Percentiles rank a stretch among this genome's conserved stretches.
These are phyloP conservation scores for Slavum lentiscoides DNA, from an alignment of 2,888 invertebrate species.

Conservation along the genomic window DNA sequence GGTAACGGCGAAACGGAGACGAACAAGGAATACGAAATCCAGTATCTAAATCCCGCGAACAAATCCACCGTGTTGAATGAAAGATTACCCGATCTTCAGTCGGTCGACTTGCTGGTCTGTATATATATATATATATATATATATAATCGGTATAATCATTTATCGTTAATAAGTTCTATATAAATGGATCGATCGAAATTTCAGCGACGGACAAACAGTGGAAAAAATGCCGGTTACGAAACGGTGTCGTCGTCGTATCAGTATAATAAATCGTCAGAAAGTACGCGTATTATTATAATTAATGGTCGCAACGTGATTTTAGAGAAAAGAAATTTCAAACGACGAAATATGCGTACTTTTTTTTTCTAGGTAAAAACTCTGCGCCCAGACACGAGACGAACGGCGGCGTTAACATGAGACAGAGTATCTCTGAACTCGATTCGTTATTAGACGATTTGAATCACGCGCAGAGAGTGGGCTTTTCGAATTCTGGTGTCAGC, in stretches of 20 bases:
- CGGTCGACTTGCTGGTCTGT: slow-evolving; percentile 43
- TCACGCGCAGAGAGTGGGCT: slow-evolving; percentile 58
- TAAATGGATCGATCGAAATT: slow-evolving; percentile 12
- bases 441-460: slow-evolving; percentile 72
- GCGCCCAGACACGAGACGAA: slow-evolving; percentile 36
- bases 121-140: too few species aligned
- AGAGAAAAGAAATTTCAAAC: too few species aligned
- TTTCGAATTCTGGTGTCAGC: slow-evolving; percentile 54
- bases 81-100: slow-evolving; percentile 55
- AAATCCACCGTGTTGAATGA: slow-evolving; percentile 58
- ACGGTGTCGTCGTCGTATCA: slow-evolving; percentile 42
- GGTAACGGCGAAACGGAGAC: slow-evolving; percentile 56
- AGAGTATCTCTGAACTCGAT: slow-evolving; percentile 77
- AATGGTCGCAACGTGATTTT: too few species aligned
- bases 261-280: slow-evolving; percentile 45
- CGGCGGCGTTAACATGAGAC: slow-evolving; percentile 55
- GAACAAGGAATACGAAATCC: slow-evolving; percentile 58
- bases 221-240: slow-evolving; percentile 48
- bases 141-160: neutral
- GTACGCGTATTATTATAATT: neutral
- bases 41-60: slow-evolving; percentile 59
- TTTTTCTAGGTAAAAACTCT: slow-evolving; percentile 31
- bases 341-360: neutral
- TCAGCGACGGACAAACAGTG: slow-evolving; percentile 42
- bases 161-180: neutral